Percentiles rank a stretch among this genome's conserved stretches.
Evolutionary conservation across 1,140 invertebrate species (phyloP).

Genomic region (Papilio xuthus): DNA sequence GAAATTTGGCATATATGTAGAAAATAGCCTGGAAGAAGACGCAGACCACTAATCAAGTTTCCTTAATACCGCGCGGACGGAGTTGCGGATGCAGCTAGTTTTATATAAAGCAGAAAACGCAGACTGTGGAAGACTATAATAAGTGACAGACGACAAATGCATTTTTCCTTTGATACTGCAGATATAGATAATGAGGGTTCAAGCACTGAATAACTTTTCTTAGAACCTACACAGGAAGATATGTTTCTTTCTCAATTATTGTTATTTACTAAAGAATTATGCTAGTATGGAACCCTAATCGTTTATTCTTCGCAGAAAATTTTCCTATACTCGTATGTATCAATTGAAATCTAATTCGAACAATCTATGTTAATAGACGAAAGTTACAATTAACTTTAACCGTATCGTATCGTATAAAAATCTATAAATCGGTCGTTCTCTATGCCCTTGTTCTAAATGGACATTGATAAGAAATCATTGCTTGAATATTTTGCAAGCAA

Average conservation of each 20-base stretch:
- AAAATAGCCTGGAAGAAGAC: no score
- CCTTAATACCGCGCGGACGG: no score
- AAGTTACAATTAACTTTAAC: slow-evolving; percentile 61
- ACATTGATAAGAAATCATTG: slow-evolving; percentile 40
- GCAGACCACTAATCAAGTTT: no score
- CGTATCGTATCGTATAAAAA: slow-evolving; percentile 56
- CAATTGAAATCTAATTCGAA: slow-evolving; percentile 43
- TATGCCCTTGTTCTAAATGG: slow-evolving; percentile 53
- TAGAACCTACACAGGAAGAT: no score
- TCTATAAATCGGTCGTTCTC: slow-evolving; percentile 47
- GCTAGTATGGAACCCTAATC: background rate
- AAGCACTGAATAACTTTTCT: no score
- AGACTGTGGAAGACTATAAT: no score
- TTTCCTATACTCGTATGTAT: slow-evolving; percentile 15
- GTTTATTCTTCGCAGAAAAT: background rate
- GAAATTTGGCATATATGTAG: no score
- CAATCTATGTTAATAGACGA: slow-evolving; percentile 63
- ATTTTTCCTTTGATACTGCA: no score
- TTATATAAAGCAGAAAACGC: no score
- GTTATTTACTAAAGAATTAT: background rate
- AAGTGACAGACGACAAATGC: no score
- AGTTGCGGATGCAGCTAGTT: no score
- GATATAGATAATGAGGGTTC: no score
- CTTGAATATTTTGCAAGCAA: background rate
- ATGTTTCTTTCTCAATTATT: background rate